A percentile compares a stretch with the other conserved stretches of the same genome.
Evolutionary conservation across 2,888 invertebrate genomes (phyloP).

Genomic region (Ornithoptera alexandrae): DNA sequence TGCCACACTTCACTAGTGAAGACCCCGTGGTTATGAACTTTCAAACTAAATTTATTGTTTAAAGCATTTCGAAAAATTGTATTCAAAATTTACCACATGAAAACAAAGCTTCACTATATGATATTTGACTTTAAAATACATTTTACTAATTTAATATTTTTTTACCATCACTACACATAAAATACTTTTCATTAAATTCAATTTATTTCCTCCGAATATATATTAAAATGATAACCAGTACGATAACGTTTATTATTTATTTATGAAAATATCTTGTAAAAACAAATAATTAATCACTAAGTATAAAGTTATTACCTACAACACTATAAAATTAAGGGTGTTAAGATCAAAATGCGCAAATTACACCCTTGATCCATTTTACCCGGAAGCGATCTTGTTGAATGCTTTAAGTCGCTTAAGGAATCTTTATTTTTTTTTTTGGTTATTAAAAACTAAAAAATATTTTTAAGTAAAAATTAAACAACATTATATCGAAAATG

Average conservation of each 20-base stretch:
- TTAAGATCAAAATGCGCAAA: conserved; percentile 44
- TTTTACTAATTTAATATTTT: background rate
- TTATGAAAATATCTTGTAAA: background rate
- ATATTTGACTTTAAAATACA: conserved; percentile 8
- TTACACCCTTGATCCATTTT: conserved; percentile 44
- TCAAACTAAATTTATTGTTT: conserved; percentile 1
- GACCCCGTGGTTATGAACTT: conserved; percentile 1
- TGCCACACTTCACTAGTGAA: conserved; percentile 27
- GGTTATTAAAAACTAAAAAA: background rate
- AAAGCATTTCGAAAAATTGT: conserved; percentile 7
- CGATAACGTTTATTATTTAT: no score
- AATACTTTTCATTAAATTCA: background rate
- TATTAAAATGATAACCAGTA: background rate
- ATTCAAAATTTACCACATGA: conserved; percentile 11
- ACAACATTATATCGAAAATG: no score
- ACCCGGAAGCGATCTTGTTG: conserved; percentile 44
- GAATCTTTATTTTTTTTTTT: conserved; percentile 4
- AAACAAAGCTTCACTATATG: conserved; percentile 1
- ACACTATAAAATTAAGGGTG: conserved; percentile 48
- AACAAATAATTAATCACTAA: conserved; percentile 18
- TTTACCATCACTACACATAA: background rate
- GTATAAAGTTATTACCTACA: conserved; percentile 42
- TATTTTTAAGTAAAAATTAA: background rate
- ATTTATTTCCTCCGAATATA: background rate
- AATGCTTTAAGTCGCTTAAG: conserved; percentile 42